Base-by-base conservation (phyloP, 1,140 invertebrate species). In the Drosophila sp. region DNA sequence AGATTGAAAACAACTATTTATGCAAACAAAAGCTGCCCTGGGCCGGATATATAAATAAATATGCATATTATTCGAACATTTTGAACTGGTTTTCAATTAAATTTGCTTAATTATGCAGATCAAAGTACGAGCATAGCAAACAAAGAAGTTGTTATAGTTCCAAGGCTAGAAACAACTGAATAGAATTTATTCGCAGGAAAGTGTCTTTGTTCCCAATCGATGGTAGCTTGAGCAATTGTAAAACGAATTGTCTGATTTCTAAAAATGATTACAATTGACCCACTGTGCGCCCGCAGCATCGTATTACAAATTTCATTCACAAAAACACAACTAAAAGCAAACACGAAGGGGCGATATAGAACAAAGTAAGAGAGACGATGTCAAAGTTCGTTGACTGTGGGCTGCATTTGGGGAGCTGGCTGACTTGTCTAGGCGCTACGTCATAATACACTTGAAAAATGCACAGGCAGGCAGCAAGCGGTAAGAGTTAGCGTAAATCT, bases 391-490 rank as follows among this genome's bases (percentile, higher is more conserved):
- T 87, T 87, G 82, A 87, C 82, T 82, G 82, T 63, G 69, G 66
- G 66, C 40, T 81, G 82, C 32, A 32, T 25, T 57, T 41, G 57
- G 64, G 50, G 61, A 59, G 50, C 45, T 21, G 58, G 29, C 32
- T 50, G 59, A 32, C 32, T 70, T 81, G 82, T 82, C 82, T 87
- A 89, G 83, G 65, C 71, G 58, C 80, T 43, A 70, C 72, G 78
- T 87, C 82, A 89, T 87, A 87, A 87, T 89, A 87, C 75, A 78
- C 82, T 89, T 80, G 78, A 87, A 82, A 86, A 87, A 82, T 87
- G 78, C 83, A 89, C 40, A 64, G 75, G 54, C 82, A 81, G 45
- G 82, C 62, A 43, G 69, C 57, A 40, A 14, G 11, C 36, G 36
- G 36, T 38, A 36, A 45, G 11, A 41, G 13, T 8, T 27, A 56